Percentiles rank a stretch among this genome's conserved stretches.
phyloP scores from a whole-genome alignment of 2,888 invertebrate genomes.

The Odiellus spinosus region DNA sequence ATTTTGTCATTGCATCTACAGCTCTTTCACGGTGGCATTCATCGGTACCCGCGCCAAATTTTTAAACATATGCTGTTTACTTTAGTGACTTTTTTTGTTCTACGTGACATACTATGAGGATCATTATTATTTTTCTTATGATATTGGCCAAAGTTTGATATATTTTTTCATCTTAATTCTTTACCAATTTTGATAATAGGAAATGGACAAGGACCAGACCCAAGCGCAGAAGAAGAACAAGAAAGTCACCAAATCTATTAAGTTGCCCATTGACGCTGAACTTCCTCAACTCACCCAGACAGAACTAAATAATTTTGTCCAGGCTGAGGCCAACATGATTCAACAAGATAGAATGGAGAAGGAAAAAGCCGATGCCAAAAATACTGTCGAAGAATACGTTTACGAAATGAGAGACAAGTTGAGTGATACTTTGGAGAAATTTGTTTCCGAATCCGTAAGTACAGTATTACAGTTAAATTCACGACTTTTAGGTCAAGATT shows the following conservation, averaged over 20 bases:
- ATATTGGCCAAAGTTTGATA: too few species aligned
- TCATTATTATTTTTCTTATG: too few species aligned
- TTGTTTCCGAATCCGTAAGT: constrained; percentile 14
- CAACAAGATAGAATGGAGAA: constrained; percentile 80
- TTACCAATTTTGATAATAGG: too few species aligned
- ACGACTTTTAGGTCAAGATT: background rate
- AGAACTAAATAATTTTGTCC: constrained; percentile 55
- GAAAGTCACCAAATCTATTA: constrained; percentile 58
- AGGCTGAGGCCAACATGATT: constrained; percentile 68
- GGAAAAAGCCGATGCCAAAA: constrained; percentile 85
- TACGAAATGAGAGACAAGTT: constrained; percentile 88
- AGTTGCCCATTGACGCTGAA: constrained; percentile 62
- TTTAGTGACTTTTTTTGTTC: too few species aligned
- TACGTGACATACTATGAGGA: too few species aligned
- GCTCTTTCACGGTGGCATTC: too few species aligned
- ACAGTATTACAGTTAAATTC: background rate
- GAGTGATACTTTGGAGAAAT: constrained; percentile 41
- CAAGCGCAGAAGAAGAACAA: constrained; percentile 50
- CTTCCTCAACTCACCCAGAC: constrained; percentile 52
- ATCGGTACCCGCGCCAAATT: too few species aligned
- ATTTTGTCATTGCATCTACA: too few species aligned
- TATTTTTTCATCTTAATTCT: too few species aligned
- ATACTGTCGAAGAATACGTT: constrained; percentile 94
- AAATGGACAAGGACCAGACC: constrained; percentile 12
- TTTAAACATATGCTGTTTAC: too few species aligned